Percentiles rank a stretch among this genome's conserved stretches.
Evolutionary conservation across 2,888 invertebrate species (phyloP).

Genomic region (Nycteola revayana): DNA sequence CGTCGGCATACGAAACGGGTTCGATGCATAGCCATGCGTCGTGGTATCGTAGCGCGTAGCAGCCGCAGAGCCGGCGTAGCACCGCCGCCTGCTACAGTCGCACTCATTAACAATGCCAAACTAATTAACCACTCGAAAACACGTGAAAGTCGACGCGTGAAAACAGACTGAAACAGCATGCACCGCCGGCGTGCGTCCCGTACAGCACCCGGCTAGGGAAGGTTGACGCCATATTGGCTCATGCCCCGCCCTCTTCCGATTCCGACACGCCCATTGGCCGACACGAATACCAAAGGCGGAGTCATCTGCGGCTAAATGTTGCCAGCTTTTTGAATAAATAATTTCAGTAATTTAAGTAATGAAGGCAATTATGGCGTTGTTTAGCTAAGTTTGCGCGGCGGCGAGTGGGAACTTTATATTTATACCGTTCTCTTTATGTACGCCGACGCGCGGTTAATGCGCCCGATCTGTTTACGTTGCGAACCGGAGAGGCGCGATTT

Average conservation of each 20-base stretch:
- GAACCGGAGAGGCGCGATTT: constrained; percentile 66
- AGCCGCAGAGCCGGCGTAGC: constrained; percentile 35
- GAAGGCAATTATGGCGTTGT: constrained; percentile 83
- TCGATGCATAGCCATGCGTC: background rate
- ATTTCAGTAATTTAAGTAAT: constrained; percentile 83
- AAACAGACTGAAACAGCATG: constrained; percentile 55
- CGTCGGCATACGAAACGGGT: constrained; percentile 7
- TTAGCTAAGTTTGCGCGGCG: constrained; percentile 82
- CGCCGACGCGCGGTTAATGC: constrained; percentile 80
- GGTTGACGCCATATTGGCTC: constrained; percentile 73
- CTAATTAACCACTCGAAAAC: constrained; percentile 55
- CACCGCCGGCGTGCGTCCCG: constrained; percentile 44
- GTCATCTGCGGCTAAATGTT: constrained; percentile 68
- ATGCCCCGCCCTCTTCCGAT: constrained; percentile 59
- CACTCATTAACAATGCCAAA: constrained; percentile 52
- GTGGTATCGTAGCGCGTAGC: constrained; percentile 21
- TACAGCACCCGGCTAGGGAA: constrained; percentile 41
- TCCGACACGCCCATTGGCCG: constrained; percentile 53
- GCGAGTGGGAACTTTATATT: constrained; percentile 81
- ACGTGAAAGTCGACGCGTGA: constrained; percentile 52
- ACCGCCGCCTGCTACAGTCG: constrained; percentile 30
- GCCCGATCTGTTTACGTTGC: constrained; percentile 80
- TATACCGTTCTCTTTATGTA: constrained; percentile 81
- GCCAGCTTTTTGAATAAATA: constrained; percentile 83
- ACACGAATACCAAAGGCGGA: constrained; percentile 46